phyloP scores from a whole-genome alignment of 2,797 vertebrate species.

The Saxicola maurus region DNA sequence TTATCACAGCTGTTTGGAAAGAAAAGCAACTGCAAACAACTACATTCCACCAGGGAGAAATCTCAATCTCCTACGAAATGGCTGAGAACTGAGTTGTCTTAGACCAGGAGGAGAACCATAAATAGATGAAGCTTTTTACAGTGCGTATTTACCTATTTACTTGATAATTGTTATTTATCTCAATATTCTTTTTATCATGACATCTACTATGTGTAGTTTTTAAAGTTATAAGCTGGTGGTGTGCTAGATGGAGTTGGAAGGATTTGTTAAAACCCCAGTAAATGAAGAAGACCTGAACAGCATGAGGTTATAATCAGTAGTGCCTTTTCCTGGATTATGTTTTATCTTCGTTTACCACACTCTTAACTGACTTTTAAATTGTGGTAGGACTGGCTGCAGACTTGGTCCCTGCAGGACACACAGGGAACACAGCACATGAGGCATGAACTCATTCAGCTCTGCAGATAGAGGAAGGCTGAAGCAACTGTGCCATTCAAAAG shows the following conservation, averaged over 20 bases:
- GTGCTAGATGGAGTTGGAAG: background rate
- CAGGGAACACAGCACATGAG: too few species aligned
- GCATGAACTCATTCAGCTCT: background rate
- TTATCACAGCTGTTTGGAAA: background rate
- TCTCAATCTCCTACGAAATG: background rate
- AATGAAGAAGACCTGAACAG: background rate
- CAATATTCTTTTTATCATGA: background rate
- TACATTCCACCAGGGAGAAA: background rate
- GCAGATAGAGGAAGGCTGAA: background rate
- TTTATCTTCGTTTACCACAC: background rate
- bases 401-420: too few species aligned
- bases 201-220: background rate
- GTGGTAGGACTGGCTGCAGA: too few species aligned
- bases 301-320: background rate
- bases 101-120: background rate
- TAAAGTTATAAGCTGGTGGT: background rate
- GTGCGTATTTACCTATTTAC: fast-evolving
- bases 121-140: background rate
- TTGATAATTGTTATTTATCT: background rate
- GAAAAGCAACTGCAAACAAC: background rate
- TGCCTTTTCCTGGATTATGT: background rate
- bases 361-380: too few species aligned
- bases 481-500: background rate
- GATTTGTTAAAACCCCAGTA: background rate
- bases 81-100: background rate